Conservation (phyloP, 2,797 vertebrate genomes). For the Coccyzus lansbergi region DNA sequence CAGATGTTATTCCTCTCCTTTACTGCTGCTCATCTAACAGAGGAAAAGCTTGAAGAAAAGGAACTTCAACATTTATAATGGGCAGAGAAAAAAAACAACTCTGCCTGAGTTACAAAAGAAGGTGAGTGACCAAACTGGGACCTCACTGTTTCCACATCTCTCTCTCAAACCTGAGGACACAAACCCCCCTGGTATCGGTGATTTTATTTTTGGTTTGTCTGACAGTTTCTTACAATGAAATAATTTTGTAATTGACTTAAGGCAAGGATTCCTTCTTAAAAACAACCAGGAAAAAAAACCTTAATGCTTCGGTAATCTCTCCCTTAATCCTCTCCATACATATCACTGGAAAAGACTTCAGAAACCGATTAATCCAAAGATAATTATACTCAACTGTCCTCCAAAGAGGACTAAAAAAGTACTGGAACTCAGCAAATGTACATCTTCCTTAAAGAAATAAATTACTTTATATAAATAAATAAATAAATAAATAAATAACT, state of each 20-base stretch:
- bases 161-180: background rate
- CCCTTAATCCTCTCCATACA: background rate
- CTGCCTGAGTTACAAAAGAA: background rate
- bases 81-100: background rate
- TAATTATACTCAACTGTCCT: slow-evolving; percentile 7
- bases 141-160: background rate
- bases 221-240: background rate
- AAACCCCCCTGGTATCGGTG: background rate
- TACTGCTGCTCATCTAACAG: slow-evolving; percentile 13
- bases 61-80: background rate
- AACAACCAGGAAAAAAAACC: background rate
- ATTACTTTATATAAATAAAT: too few relatives aligned
- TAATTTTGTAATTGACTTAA: slow-evolving; percentile 10
- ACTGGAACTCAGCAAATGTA: background rate
- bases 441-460: background rate
- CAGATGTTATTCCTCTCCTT: slow-evolving; percentile 17
- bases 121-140: background rate
- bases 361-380: slow-evolving; percentile 42
- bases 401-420: background rate
- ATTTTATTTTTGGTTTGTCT: background rate
- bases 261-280: slow-evolving; percentile 10
- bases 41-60: background rate
- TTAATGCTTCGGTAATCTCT: slow-evolving; percentile 30
- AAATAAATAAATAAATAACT: too few relatives aligned
- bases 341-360: slow-evolving; percentile 17